phyloP scores from a whole-genome alignment of 2,113 vertebrate genomes.

The Struthidea cinerea region DNA sequence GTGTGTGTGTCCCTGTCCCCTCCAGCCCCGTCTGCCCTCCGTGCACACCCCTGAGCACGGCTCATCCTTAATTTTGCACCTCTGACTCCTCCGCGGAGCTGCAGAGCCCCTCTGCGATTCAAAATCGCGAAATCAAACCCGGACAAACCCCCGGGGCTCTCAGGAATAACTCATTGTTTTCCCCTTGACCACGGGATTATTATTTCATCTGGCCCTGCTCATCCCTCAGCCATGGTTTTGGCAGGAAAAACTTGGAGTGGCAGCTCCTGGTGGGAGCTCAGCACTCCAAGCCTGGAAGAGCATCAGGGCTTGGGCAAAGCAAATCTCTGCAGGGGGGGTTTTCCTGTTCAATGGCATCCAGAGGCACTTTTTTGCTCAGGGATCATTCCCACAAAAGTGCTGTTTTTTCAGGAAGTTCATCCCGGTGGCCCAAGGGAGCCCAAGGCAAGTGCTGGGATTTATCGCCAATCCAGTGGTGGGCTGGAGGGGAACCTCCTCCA shows the following conservation, averaged over 20 bases:
- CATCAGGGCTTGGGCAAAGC: not conserved
- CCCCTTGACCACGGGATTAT: not conserved
- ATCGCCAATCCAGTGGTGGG: rapidly evolving
- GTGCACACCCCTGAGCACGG: rapidly evolving
- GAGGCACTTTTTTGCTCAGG: rapidly evolving
- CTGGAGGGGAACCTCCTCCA: not conserved
- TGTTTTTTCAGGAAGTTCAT: not conserved
- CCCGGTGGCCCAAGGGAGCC: rapidly evolving
- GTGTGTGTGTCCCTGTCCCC: not conserved
- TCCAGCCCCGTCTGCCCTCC: not conserved
- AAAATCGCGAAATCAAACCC: not conserved
- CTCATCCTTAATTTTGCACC: not conserved
- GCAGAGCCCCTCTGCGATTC: not conserved
- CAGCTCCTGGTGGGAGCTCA: not conserved
- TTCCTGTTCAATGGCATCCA: not conserved
- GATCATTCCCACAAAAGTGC: rapidly evolving
- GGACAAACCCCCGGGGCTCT: not conserved
- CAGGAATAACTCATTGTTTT: not conserved
- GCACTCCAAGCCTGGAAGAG: not conserved
- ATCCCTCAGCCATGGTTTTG: not conserved
- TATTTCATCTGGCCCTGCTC: not conserved
- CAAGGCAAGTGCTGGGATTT: not conserved
- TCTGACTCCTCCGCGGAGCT: rapidly evolving
- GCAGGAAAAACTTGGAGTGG: not conserved
- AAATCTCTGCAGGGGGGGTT: not conserved